Evolutionary conservation across 2,888 invertebrate species (phyloP), one percentile per base, ranked within the genome.

Genomic region (Conistra vaccinii): DNA sequence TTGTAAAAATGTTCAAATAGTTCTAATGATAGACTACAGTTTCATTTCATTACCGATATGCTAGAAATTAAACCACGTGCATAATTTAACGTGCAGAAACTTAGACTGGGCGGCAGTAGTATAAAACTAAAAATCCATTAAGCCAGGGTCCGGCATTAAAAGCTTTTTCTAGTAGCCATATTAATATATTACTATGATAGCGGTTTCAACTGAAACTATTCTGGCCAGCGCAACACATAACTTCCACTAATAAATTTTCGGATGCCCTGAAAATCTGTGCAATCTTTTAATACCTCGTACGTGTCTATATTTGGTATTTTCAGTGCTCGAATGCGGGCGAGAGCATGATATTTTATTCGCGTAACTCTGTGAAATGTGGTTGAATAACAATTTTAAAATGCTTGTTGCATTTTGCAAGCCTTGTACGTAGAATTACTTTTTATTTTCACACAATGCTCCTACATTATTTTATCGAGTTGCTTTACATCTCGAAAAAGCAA

Each of bases 351-450:
- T 77, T 67, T 71, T 71, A 77, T 63, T 70, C 32, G 29, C 39
- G 51, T 60, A 70, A 42, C 58, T 29, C 63, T 55, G 58, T 66
- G 73, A 73, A 81, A 78, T 82, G 82, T 69, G 78, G 66, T 78
- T 55, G 45, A 73, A 73, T 55, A 76, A 78, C 45, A 62, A 67
- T 62, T 69, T 73, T 63, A 62, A 82, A 81, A 68, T 67, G 76
- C 53, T 70, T 76, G 70, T 81, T 76, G 69, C 58, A 82, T 70
- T 75, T 78, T 67, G 32, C 26, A 55, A 26, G 23, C 39, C 17
- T 51, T 12, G 5, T 62, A 35, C 7, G 26, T 23, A 20, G 10
- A 12, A 10, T 66, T 42, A 20, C 9, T 51, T 29, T 62, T 60
- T 32, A 57, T 55, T 42, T 48, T 23, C 10, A 58, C n/a, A 26